phyloP scores from a whole-genome alignment of 2,113 vertebrate genomes.

The Eupsittula cactorum region DNA sequence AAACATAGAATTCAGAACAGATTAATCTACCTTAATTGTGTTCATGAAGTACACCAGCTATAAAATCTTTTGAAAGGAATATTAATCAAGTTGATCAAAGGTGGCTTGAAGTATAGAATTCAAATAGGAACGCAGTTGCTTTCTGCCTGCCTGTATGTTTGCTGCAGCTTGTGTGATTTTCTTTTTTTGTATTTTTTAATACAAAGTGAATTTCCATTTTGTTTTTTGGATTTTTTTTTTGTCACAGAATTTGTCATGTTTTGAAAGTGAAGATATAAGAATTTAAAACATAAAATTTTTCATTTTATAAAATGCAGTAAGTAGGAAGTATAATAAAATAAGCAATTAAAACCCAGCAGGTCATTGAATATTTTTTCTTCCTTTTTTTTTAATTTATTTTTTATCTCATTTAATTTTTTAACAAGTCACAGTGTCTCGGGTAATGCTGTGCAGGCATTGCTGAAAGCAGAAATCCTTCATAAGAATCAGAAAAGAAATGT shows the following conservation, averaged over 20 bases:
- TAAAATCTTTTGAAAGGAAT: constrained; percentile 42
- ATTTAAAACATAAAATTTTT: neutral
- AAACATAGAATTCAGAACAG: constrained; percentile 15
- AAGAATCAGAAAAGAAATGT: neutral
- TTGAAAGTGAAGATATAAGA: neutral
- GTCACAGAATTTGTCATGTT: neutral
- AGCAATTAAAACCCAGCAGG: neutral
- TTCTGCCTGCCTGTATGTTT: neutral
- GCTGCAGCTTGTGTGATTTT: neutral
- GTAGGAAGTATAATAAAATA: neutral
- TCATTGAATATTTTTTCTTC: neutral
- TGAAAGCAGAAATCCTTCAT: neutral
- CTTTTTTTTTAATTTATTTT: neutral
- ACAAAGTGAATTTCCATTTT: neutral
- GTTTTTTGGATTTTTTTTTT: neutral
- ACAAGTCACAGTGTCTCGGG: neutral
- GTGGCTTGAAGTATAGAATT: constrained; percentile 40
- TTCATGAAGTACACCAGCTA: neutral
- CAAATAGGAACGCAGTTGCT: neutral
- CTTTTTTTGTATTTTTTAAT: neutral
- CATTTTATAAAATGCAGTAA: neutral
- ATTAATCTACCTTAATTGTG: constrained; percentile 42
- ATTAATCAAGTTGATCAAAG: constrained; percentile 57
- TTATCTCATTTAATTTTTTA: neutral
- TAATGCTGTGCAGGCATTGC: neutral